Evolutionary conservation across 35 echinoderm and acorn worm genomes (phyloP).

Genomic region (Ptychodera flava): DNA sequence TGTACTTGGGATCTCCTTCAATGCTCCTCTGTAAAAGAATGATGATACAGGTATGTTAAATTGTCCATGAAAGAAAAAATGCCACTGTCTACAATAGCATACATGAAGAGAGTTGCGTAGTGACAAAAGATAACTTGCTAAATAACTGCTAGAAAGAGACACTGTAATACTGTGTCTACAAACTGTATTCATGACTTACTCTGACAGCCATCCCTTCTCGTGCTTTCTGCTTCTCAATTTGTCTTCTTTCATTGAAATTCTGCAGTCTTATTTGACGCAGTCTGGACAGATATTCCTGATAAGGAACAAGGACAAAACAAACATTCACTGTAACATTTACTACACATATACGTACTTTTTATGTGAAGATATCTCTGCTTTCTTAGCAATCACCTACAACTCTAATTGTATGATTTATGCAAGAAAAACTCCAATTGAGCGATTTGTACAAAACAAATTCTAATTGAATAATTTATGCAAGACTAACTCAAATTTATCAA

Average conservation of each 20-base stretch:
- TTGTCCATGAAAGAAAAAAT: not conserved
- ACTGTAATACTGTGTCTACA: too few species aligned
- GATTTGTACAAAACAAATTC: too few species aligned
- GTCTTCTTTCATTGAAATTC: conserved; percentile 81
- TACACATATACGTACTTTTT: too few species aligned
- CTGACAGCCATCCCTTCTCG: conserved; percentile 39
- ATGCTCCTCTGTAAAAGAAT: not conserved
- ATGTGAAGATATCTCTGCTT: too few species aligned
- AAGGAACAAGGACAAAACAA: too few species aligned
- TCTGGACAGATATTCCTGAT: conserved; percentile 68
- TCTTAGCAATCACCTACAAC: too few species aligned
- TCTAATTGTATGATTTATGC: too few species aligned
- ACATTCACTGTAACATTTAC: too few species aligned
- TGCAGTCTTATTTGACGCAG: conserved; percentile 92
- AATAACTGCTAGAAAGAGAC: too few species aligned
- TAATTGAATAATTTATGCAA: too few species aligned
- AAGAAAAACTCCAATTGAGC: too few species aligned
- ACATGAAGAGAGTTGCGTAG: not conserved
- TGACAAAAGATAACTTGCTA: not conserved
- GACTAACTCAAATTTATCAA: too few species aligned
- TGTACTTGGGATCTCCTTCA: conserved; percentile 25
- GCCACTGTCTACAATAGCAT: not conserved
- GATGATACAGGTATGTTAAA: not conserved
- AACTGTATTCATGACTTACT: conserved; percentile 25
- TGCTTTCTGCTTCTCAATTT: conserved; percentile 50